These are phyloP conservation scores for Triops cancriformis DNA, from an alignment of 1,140 invertebrate genomes.

Conservation along the genomic window DNA sequence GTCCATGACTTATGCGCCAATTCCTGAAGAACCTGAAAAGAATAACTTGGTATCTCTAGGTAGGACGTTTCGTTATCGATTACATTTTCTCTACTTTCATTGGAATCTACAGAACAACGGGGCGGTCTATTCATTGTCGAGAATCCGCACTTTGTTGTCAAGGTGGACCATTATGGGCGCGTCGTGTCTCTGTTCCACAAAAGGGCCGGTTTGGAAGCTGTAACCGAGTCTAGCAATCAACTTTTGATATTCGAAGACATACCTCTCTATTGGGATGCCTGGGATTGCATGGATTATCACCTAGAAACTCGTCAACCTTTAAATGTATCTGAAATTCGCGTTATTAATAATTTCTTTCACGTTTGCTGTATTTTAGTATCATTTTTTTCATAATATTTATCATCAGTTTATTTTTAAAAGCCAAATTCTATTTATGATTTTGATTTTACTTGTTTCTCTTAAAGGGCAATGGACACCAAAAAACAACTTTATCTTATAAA, in stretches of 20 bases:
- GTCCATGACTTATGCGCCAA: background rate
- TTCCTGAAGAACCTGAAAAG: constrained; percentile 6
- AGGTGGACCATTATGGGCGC: constrained; percentile 31
- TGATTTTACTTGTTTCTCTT: no score
- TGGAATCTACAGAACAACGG: constrained; percentile 7
- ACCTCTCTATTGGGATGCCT: constrained; percentile 52
- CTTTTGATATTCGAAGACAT: constrained; percentile 46
- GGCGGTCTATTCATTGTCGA: background rate
- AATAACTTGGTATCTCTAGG: constrained; percentile 12
- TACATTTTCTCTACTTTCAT: background rate
- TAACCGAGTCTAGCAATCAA: constrained; percentile 38
- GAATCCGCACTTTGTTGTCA: constrained; percentile 29
- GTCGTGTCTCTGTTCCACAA: constrained; percentile 30
- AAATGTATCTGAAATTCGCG: constrained; percentile 28
- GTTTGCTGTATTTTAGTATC: no score
- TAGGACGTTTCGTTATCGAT: background rate
- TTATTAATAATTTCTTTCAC: no score
- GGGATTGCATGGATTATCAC: constrained; percentile 51
- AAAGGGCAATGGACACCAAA: no score
- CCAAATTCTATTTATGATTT: no score
- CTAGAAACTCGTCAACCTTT: constrained; percentile 41
- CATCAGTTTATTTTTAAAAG: no score
- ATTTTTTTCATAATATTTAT: background rate
- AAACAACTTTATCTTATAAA: no score
- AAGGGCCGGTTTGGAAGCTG: constrained; percentile 13